Conservation (phyloP, 2,888 invertebrate genomes). For the Aradus depressus region DNA sequence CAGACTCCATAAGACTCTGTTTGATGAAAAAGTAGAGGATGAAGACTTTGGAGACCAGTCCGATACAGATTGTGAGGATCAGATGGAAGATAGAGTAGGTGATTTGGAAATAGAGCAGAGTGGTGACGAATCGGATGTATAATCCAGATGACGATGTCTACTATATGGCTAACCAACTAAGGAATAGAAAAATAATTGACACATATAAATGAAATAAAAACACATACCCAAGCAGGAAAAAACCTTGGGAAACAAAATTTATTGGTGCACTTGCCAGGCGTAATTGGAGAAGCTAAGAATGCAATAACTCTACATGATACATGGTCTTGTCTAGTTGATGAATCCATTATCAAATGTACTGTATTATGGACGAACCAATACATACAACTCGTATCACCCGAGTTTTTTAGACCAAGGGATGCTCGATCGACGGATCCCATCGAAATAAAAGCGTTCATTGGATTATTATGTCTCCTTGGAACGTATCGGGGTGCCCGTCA, state of each 20-base stretch:
- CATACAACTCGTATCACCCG: too few species aligned
- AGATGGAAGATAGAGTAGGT: constrained; percentile 5
- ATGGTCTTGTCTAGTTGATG: constrained; percentile 9
- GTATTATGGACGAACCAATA: constrained; percentile 14
- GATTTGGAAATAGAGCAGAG: constrained; percentile 12
- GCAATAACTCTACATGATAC: constrained; percentile 7
- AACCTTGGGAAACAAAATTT: constrained; percentile 10
- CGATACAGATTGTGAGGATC: constrained; percentile 10
- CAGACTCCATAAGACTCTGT: constrained; percentile 8
- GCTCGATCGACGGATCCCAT: too few species aligned
- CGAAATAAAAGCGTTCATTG: constrained; percentile 29
- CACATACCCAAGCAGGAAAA: background rate
- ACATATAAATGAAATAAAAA: background rate
- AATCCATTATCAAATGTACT: constrained; percentile 5
- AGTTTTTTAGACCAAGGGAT: too few species aligned
- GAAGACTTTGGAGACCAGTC: constrained; percentile 7
- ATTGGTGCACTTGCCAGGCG: constrained; percentile 8
- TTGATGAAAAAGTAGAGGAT: constrained; percentile 7
- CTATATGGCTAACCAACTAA: background rate
- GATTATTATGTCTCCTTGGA: constrained; percentile 24
- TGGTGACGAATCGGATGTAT: constrained; percentile 3
- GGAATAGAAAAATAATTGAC: background rate
- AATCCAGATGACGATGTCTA: constrained; percentile 1
- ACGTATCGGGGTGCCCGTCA: constrained; percentile 11
- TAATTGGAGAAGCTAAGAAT: constrained; percentile 8